phyloP scores from a whole-genome alignment of 2,113 vertebrate genomes.

The Lophotis ruficrista region DNA sequence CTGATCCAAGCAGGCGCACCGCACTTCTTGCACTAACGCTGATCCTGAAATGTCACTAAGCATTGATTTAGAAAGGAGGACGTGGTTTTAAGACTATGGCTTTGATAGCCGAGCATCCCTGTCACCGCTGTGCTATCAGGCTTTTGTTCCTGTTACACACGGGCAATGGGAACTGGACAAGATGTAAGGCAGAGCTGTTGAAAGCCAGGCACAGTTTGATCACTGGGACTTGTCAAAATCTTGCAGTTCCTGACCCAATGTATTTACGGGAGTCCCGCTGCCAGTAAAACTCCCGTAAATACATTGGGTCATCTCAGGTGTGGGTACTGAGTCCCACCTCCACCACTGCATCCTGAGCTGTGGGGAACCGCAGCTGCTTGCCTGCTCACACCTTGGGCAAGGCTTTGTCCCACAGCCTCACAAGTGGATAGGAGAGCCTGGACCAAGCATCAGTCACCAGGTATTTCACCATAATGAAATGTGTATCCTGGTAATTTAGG shows the following conservation, averaged over 20 bases:
- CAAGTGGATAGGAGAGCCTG: background rate
- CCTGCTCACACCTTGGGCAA: background rate
- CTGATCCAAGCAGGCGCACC: background rate
- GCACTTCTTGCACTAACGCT: background rate
- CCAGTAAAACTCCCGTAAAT: background rate
- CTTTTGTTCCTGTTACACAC: background rate
- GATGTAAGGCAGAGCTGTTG: background rate
- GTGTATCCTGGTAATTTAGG: background rate
- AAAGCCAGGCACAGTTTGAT: background rate
- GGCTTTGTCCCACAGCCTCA: background rate
- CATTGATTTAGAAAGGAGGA: background rate
- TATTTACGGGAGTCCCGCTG: background rate
- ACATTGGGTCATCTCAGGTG: accelerated
- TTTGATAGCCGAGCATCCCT: background rate
- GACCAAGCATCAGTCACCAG: background rate
- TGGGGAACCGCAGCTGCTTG: background rate
- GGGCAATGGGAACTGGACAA: background rate
- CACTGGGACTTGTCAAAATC: background rate
- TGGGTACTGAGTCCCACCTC: background rate
- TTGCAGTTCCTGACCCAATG: accelerated
- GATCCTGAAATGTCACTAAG: background rate
- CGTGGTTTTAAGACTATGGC: accelerated
- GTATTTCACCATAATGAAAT: background rate
- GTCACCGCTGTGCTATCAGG: background rate
- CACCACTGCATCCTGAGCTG: background rate